Evolutionary conservation across 2,888 invertebrate genomes (phyloP), one percentile per base, ranked within the genome.

Genomic region (Limnephilus rhombicus): DNA sequence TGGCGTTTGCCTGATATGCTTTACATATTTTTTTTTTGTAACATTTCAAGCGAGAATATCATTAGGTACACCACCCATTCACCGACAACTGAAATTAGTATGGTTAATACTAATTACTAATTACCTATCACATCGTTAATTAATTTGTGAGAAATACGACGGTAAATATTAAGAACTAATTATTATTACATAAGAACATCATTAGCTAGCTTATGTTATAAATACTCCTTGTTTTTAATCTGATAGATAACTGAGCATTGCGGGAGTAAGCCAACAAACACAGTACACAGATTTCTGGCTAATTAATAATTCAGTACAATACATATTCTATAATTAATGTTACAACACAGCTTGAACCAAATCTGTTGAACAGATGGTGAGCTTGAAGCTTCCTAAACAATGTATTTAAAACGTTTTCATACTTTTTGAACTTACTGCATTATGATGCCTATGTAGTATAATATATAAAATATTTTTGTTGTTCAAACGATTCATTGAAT

Each of bases 291-390:
- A 82, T 82, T 82, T 31, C 34, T 82, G 15, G 31, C 34, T 82
- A 82, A 82, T 82, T 82, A 82, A 82, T 34, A 12, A 82, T 31
- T 82, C 34, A 31, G 82, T 82, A 82, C 82, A 34, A 31, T 68
- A 68, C 68, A 68, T 49, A 49, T 68, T 68, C 24, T 68, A 68
- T 68, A 68, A 68, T 24, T 68, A 68, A 68, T 68, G n/a, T n/a
- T 24, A 68, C 5, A 68, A 3, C 24, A 18, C 4, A 29, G 82
- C 31, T 82, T 31, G 82, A 18, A 34, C 31, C 82, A 82, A 82
- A 82, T 82, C 82, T 82, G 82, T 82, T 82, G 13, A 15, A 82
- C 82, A 82, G 82, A 68, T 68, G 68, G 7, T 68, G 68, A 68
- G 68, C 9, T 24, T 68, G 68, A 24, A 9, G 24, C 24, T 68